Evolutionary conservation across 2,113 vertebrate species (phyloP).

Genomic region (Dendropsophus ebraccatus): DNA sequence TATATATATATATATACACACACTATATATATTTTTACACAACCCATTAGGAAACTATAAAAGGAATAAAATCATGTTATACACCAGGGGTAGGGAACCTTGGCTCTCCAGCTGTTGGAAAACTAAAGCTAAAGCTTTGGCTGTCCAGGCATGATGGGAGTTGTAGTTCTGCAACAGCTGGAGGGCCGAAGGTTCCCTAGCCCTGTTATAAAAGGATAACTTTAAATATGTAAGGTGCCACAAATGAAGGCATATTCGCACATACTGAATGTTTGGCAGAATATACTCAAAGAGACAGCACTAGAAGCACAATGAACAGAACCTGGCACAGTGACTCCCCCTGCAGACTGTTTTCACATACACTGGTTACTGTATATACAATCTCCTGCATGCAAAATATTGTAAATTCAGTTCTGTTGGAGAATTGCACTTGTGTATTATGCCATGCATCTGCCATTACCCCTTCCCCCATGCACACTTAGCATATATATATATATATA

Average conservation of each 20-base stretch:
- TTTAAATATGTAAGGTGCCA: background rate
- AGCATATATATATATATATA: background rate
- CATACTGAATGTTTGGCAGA: background rate
- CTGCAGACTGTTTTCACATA: conserved; percentile 9
- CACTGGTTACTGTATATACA: background rate
- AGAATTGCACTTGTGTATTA: background rate
- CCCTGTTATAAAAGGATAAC: too few relatives aligned
- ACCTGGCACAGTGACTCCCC: conserved; percentile 10
- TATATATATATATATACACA: too few relatives aligned
- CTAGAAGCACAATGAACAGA: background rate
- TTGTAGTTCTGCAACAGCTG: too few relatives aligned
- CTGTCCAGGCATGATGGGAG: too few relatives aligned
- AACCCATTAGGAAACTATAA: too few relatives aligned
- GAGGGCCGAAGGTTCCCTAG: too few relatives aligned
- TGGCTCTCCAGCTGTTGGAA: too few relatives aligned
- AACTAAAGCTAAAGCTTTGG: too few relatives aligned
- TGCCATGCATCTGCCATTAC: too few relatives aligned
- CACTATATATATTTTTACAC: too few relatives aligned
- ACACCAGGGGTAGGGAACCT: too few relatives aligned
- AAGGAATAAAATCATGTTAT: too few relatives aligned
- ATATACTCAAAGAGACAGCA: background rate
- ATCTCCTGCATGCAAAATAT: background rate
- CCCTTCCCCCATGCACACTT: background rate
- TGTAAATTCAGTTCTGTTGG: background rate
- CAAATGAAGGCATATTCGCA: background rate